Evolutionary conservation across 2,888 invertebrate species (phyloP).

Genomic region (Drosophila planitibia): DNA sequence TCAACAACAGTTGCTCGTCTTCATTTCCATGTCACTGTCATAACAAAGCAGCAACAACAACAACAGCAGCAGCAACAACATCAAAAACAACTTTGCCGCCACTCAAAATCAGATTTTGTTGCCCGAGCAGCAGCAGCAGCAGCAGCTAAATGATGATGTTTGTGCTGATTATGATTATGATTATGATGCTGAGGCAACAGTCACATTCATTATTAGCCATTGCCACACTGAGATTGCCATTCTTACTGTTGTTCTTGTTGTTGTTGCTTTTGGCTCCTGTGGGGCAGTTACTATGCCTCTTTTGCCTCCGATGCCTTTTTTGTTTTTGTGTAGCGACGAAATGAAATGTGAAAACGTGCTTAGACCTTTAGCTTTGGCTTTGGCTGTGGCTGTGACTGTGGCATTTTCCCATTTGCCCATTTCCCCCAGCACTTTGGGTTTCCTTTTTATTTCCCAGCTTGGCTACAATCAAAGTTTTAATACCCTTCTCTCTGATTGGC

Average conservation of each 20-base stretch:
- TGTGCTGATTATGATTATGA: neutral
- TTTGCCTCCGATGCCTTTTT: neutral
- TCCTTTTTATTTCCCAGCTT: slow-evolving; percentile 4
- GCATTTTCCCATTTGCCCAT: slow-evolving; percentile 31
- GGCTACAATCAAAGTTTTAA: slow-evolving; percentile 34
- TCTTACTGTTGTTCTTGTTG: slow-evolving; percentile 9
- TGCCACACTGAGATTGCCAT: slow-evolving; percentile 25
- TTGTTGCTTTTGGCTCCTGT: slow-evolving; percentile 15
- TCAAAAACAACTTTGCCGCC: slow-evolving; percentile 38
- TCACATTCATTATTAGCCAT: slow-evolving; percentile 55
- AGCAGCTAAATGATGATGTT: slow-evolving; percentile 12
- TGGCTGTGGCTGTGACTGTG: slow-evolving; percentile 39
- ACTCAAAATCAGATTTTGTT: slow-evolving; percentile 62
- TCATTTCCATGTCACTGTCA: slow-evolving; percentile 76
- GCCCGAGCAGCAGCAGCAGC: slow-evolving; percentile 6
- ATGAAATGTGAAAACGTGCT: slow-evolving; percentile 75
- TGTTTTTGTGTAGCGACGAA: slow-evolving; percentile 27
- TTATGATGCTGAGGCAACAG: slow-evolving; percentile 18
- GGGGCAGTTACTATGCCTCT: slow-evolving; percentile 20
- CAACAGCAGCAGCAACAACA: slow-evolving; percentile 14
- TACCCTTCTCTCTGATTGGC: slow-evolving; percentile 12
- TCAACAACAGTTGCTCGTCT: slow-evolving; percentile 40
- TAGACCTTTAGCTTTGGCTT: slow-evolving; percentile 44
- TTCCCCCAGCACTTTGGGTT: slow-evolving; percentile 4
- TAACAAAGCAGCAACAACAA: slow-evolving; percentile 26